Evolutionary conservation across 2,888 invertebrate species (phyloP).

Genomic region (Cryptocephalus primarius): DNA sequence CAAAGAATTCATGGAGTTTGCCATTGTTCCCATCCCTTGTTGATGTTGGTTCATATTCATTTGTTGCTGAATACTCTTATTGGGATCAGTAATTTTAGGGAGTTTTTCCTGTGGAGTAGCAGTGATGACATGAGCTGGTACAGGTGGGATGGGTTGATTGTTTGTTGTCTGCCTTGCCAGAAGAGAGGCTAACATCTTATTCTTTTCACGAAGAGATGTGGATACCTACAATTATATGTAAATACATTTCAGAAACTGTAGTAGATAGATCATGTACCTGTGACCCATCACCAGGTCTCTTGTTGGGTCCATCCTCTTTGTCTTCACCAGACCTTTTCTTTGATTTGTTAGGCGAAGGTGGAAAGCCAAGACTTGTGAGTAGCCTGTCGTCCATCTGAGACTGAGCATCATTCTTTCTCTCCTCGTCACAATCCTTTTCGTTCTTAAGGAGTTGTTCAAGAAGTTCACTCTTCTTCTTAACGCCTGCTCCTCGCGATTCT

Average conservation of each 20-base stretch:
- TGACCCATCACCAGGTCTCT: constrained; percentile 33
- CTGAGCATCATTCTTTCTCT: constrained; percentile 32
- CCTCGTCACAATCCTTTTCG: constrained; percentile 37
- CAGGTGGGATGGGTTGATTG: constrained; percentile 51
- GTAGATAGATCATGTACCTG: constrained; percentile 17
- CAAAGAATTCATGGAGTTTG: background rate
- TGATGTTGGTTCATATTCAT: constrained; percentile 17
- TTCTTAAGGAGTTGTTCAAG: constrained; percentile 48
- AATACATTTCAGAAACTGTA: background rate
- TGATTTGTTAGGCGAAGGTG: constrained; percentile 42
- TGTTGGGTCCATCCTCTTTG: constrained; percentile 40
- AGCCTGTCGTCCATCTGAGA: constrained; percentile 38
- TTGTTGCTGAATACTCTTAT: constrained; percentile 22
- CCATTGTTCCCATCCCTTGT: constrained; percentile 2
- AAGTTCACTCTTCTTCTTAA: constrained; percentile 50
- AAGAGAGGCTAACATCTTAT: constrained; percentile 75
- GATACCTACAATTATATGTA: constrained; percentile 23
- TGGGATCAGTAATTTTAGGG: constrained; percentile 35
- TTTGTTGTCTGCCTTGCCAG: constrained; percentile 59
- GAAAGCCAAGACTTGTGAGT: constrained; percentile 46
- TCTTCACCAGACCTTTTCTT: constrained; percentile 56
- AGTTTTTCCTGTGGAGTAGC: constrained; percentile 63
- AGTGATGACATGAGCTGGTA: constrained; percentile 51
- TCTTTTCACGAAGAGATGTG: constrained; percentile 69
- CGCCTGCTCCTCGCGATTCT: constrained; percentile 47